Base-by-base conservation (phyloP, 2,888 invertebrate species). In the Drosophila bunnanda region DNA sequence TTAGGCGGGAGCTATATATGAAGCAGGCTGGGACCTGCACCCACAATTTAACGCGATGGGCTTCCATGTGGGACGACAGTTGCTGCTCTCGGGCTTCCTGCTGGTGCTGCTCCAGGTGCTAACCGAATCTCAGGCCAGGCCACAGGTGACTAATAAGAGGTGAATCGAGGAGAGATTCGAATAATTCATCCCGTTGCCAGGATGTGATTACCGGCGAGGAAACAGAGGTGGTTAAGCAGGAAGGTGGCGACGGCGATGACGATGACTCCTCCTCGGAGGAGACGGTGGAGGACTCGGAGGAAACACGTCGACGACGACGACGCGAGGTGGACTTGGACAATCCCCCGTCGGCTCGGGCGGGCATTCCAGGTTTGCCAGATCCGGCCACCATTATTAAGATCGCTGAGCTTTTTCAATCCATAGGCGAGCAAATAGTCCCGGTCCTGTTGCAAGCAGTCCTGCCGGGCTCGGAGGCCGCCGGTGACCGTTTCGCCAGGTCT, bases 321-420 rank as follows among this genome's bases (percentile, higher is more conserved):
- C 75, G 75, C 5, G 79, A 89, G 10, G 62, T 70, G 15, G 46
- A 28, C 10, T 43, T 20, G 20, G 56, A 32, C 41, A 68, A 50
- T n/a, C 44, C 43, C 2, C 55, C 59, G 4, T 12, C 54, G 6
- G 56, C 60, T 12, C 76, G 74, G 48, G 65, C 76, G 12, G 77
- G 43, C 22, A 89, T 90, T 32, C 91, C 90, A 7, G 90, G 91
- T 8, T 70, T 91, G 58, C 91, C 91, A n/a, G 91, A 91, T 80
- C 89, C 91, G 9, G 80, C 88, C 4, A 85, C 90, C 5, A 88
- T 91, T 38, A 78, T 90, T 12, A 91, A 90, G 80, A 79, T 92
- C 64, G 91, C 80, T 4, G 89, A 92, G 73, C 88, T 92, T 55
- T 78, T 92, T 20, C 86, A 89, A 57, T 75, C 86, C 3, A 81